A percentile compares a stretch with the other conserved stretches of the same genome.
Conservation (phyloP, 2,888 invertebrate genomes). For the Oligia strigilis region DNA sequence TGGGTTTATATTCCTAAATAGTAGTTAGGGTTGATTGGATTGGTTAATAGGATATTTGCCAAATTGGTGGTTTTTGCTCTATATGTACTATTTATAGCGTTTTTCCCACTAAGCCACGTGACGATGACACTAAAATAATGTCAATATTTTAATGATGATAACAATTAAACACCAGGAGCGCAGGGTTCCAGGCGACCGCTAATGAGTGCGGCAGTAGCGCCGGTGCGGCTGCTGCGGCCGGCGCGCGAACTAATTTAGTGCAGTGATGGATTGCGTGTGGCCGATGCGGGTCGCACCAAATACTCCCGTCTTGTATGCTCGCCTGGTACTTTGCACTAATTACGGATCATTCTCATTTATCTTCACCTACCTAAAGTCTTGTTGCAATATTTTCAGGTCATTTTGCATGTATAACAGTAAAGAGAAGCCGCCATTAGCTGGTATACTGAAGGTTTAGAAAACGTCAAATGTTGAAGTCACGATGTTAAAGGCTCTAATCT, state of each 20-base stretch:
- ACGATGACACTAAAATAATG: conserved; percentile 50
- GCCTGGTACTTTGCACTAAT: conserved; percentile 71
- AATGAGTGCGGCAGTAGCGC: conserved; percentile 88
- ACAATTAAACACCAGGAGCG: conserved; percentile 76
- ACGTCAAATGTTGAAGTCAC: not conserved
- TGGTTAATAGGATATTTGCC: not conserved
- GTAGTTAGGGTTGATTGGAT: not conserved
- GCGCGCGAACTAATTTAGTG: conserved; percentile 86
- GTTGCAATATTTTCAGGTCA: conserved; percentile 31
- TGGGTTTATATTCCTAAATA: not conserved
- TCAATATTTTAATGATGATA: conserved; percentile 69
- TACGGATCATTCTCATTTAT: conserved; percentile 66
- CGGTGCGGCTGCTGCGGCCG: conserved; percentile 82
- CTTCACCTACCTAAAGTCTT: conserved; percentile 37
- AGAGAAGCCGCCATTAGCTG: conserved; percentile 3
- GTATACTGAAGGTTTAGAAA: not conserved
- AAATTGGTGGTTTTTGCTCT: not conserved
- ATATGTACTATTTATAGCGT: not conserved
- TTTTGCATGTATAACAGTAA: conserved; percentile 9
- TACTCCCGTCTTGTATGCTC: conserved; percentile 71
- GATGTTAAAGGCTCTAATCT: not conserved
- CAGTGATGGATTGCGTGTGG: conserved; percentile 84
- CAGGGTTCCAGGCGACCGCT: conserved; percentile 81
- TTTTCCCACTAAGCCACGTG: conserved; percentile 30
- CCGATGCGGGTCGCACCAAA: conserved; percentile 68